A percentile compares a stretch with the other conserved stretches of the same genome.
These are phyloP conservation scores for Baccha elongata DNA, from an alignment of 2,888 invertebrate species.

Conservation along the genomic window DNA sequence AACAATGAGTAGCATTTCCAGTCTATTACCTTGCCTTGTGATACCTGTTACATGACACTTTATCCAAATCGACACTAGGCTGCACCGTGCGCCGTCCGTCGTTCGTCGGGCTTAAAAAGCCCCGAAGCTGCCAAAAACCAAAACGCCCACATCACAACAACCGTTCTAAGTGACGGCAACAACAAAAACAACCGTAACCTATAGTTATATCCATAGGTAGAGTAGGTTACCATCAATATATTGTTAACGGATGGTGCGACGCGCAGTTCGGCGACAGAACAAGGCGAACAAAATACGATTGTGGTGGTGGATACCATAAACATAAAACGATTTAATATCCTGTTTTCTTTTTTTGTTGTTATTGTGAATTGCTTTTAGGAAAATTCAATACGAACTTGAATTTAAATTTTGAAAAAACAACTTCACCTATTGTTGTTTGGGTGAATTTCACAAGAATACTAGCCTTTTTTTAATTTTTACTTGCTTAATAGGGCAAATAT, in stretches of 20 bases:
- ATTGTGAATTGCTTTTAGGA: slow-evolving; percentile 35
- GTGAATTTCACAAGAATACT: neutral
- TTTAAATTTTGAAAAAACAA: slow-evolving; percentile 14
- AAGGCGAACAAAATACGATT: slow-evolving; percentile 8
- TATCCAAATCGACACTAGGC: neutral
- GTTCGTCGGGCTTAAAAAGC: neutral
- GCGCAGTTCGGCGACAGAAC: slow-evolving; percentile 1
- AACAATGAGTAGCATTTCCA: neutral
- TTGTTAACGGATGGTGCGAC: slow-evolving; percentile 59
- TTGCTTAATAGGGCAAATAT: too few relatives aligned
- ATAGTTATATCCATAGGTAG: too few relatives aligned
- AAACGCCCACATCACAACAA: slow-evolving; percentile 45
- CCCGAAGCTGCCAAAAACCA: slow-evolving; percentile 19
- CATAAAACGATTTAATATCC: slow-evolving; percentile 55
- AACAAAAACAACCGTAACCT: slow-evolving; percentile 4
- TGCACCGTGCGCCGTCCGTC: too few relatives aligned
- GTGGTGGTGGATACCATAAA: slow-evolving; percentile 29
- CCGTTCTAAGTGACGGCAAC: slow-evolving; percentile 22
- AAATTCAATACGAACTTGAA: slow-evolving; percentile 42
- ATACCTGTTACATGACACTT: slow-evolving; percentile 42
- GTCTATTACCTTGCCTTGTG: neutral
- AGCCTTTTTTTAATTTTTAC: too few relatives aligned
- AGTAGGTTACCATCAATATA: too few relatives aligned
- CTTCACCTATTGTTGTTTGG: neutral
- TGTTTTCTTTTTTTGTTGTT: slow-evolving; percentile 31